Conservation (phyloP, 2,113 vertebrate genomes). For the Halichoerus grypus region DNA sequence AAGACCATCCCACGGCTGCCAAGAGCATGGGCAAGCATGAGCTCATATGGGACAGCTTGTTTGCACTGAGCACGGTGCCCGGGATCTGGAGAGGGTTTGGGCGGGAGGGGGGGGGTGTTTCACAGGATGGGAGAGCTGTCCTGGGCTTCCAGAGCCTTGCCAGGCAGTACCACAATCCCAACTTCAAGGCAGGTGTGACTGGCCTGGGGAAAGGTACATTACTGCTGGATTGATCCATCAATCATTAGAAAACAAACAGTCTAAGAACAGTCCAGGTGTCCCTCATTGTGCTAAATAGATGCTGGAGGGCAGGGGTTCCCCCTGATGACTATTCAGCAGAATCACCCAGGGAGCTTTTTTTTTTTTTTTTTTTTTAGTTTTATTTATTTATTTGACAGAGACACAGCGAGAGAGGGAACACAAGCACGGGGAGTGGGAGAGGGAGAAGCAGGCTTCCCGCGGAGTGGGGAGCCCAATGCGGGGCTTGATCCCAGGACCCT, state of each 20-base stretch:
- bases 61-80: rapidly evolving
- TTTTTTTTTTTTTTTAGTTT: too few species aligned
- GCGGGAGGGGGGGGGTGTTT: rapidly evolving
- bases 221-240: constrained; percentile 62
- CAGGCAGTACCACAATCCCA: neutral
- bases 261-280: constrained; percentile 56
- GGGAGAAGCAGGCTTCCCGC: too few species aligned
- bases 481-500: too few species aligned
- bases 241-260: constrained; percentile 64
- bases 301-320: neutral
- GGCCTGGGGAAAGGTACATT: neutral
- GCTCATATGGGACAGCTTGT: rapidly evolving
- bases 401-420: too few species aligned
- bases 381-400: too few species aligned
- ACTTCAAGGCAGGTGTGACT: constrained; percentile 64
- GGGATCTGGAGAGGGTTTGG: too few species aligned
- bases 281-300: neutral
- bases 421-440: too few species aligned
- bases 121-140: neutral
- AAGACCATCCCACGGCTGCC: neutral
- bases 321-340: neutral
- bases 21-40: neutral
- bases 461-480: too few species aligned
- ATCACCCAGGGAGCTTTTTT: neutral
- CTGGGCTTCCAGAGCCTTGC: neutral